Base-by-base conservation (phyloP, 53 echinoderm and acorn worm genomes). In the Apostichopus leukothele region DNA sequence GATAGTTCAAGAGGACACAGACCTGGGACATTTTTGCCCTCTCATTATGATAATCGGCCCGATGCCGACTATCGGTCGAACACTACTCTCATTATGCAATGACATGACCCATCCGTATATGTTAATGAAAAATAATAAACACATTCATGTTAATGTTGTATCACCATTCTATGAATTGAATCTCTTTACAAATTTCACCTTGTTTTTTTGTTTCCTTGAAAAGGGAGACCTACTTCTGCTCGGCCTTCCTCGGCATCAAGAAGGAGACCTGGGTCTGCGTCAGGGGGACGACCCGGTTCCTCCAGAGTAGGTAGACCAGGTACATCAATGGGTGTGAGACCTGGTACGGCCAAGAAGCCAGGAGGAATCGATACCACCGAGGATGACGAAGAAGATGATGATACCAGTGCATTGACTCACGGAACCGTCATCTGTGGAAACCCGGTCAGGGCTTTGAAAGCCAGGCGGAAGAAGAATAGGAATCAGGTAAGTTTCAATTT, bases 361-460 rank as follows among this genome's bases (percentile, higher is more conserved):
- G 93, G 90, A 22, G 54, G 18, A 61, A 11, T 67, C 5, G 76
- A 25, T 16, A 52, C 19, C 53, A 22, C 54, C 5, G 75, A 19
- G 51, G 75, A 88, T 7, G 88, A 88, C 1, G 83, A 89, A 84
- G 88, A 90, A 13, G 89, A 91, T 26, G 95, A 96, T 76, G 97
- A 97, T 76, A 89, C 94, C 0, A 97, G 97, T 90, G 91, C 90
- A 50, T 79, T 97, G 73, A 97, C 97, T 21, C 94, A 97, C 50
- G 97, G 97, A 11, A 93, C 89, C 22, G 91, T 95, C 26, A 86
- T 97, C 16, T 97, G 97, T 91, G 97, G 97, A 5, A 97, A 97
- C 89, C 97, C 97, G 12, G 94, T 95, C 75, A 91, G 94, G 81
- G 95, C 95, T 21, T 90, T 97, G 27, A 89, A 92, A 78, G 93